phyloP scores from a whole-genome alignment of 2,888 invertebrate species.

The Sphaerophoria rueppellii region DNA sequence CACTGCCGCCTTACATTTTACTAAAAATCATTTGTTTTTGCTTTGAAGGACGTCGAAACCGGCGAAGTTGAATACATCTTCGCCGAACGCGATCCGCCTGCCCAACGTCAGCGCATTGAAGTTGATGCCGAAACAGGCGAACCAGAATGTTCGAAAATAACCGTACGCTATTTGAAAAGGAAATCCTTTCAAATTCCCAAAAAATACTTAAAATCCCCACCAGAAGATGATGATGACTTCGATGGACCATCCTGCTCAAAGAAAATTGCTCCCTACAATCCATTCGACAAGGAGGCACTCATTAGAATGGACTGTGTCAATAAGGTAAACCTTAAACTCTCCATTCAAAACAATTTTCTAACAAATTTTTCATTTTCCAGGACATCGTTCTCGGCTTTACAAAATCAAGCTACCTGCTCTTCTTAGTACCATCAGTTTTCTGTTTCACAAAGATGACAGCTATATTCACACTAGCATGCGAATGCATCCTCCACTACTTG shows the following conservation, averaged over 20 bases:
- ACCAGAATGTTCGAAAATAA: slow-evolving; percentile 78
- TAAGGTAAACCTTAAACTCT: slow-evolving; percentile 75
- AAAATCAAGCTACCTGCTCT: slow-evolving; percentile 83
- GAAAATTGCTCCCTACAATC: slow-evolving; percentile 60
- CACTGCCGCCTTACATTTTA: not conserved
- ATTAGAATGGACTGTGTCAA: slow-evolving; percentile 80
- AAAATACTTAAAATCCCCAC: slow-evolving; percentile 75
- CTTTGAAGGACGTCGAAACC: slow-evolving; percentile 79
- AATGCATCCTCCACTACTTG: slow-evolving; percentile 86
- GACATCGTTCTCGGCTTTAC: slow-evolving; percentile 80
- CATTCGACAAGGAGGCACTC: slow-evolving; percentile 77
- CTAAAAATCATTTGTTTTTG: slow-evolving; percentile 6
- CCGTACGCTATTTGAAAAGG: slow-evolving; percentile 79
- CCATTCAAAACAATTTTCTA: not conserved
- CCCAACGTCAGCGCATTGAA: slow-evolving; percentile 74
- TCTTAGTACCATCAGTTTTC: slow-evolving; percentile 85
- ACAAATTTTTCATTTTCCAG: slow-evolving; percentile 71
- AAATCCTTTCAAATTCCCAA: slow-evolving; percentile 80
- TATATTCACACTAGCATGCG: slow-evolving; percentile 83
- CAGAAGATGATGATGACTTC: slow-evolving; percentile 36
- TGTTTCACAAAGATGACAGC: slow-evolving; percentile 84
- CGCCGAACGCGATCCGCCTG: slow-evolving; percentile 70
- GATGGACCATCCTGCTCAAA: slow-evolving; percentile 64
- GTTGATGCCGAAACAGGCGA: slow-evolving; percentile 82
- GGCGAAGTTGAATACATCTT: slow-evolving; percentile 79